Conservation (phyloP, 2,797 vertebrate species). For the Hafferia zeledoni region DNA sequence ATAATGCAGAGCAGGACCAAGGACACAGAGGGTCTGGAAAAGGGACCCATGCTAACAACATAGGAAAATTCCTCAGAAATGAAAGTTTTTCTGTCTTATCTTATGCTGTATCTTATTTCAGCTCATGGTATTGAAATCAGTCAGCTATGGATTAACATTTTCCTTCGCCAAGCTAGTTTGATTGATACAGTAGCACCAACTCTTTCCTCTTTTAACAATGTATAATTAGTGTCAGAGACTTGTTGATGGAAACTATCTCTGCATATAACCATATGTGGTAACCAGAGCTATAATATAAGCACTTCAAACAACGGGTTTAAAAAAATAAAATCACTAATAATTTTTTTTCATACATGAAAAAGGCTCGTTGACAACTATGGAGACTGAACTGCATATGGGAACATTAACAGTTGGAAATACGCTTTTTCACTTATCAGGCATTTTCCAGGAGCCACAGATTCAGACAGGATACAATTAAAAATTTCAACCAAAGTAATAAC, state of each 20-base stretch:
- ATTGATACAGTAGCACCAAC: background rate
- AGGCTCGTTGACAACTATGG: background rate
- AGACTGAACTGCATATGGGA: background rate
- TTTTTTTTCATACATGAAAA: background rate
- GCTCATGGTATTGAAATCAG: background rate
- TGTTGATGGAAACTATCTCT: background rate
- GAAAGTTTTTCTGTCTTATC: background rate
- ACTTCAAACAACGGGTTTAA: background rate
- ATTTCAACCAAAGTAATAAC: background rate
- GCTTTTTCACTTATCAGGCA: background rate
- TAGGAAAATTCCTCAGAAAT: background rate
- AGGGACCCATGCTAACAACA: background rate
- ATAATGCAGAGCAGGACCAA: background rate
- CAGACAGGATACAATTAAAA: background rate
- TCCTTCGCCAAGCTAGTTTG: background rate
- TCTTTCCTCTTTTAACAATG: background rate
- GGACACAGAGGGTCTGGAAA: background rate
- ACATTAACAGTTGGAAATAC: background rate
- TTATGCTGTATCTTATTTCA: background rate
- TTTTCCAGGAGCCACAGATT: background rate
- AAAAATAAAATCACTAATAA: background rate
- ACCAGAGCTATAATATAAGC: background rate
- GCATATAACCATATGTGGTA: background rate
- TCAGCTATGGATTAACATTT: background rate
- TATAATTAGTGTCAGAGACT: background rate